Percentiles rank a stretch among this genome's conserved stretches.
Evolutionary conservation across 2,113 vertebrate species (phyloP).

Genomic region (Coturnix japonica): DNA sequence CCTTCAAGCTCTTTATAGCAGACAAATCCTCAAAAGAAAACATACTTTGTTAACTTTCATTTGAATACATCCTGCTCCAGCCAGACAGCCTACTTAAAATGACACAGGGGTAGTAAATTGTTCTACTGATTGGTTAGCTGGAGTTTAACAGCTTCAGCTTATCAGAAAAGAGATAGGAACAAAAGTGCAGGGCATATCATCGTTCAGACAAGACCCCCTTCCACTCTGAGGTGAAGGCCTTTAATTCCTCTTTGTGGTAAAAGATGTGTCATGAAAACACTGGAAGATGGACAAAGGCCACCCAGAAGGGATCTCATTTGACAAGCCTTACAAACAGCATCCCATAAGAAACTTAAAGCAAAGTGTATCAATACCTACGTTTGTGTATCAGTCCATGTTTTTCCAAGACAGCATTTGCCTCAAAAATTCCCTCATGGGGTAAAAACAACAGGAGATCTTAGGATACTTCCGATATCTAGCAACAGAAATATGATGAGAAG

Average conservation of each 20-base stretch:
- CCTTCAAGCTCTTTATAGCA: constrained; percentile 13
- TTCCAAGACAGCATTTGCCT: neutral
- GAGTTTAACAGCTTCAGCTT: constrained; percentile 18
- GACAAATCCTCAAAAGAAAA: constrained; percentile 46
- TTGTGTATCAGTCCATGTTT: neutral
- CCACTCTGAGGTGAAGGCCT: constrained; percentile 41
- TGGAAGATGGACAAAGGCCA: constrained; percentile 48
- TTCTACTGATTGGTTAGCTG: constrained; percentile 23
- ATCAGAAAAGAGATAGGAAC: neutral
- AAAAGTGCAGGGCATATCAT: neutral
- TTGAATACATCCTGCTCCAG: constrained; percentile 36
- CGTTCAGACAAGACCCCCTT: neutral
- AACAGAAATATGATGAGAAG: constrained; percentile 27
- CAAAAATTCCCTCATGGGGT: constrained; percentile 6
- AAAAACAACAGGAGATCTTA: constrained; percentile 31
- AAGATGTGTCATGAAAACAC: constrained; percentile 26
- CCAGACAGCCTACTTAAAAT: constrained; percentile 34
- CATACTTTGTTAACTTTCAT: constrained; percentile 45
- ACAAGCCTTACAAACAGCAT: neutral
- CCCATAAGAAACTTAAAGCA: neutral
- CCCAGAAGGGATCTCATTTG: constrained; percentile 55
- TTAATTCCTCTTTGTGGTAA: constrained; percentile 26
- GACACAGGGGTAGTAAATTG: constrained; percentile 41
- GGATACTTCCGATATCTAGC: neutral
- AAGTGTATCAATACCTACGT: neutral